Evolutionary conservation across 2,113 vertebrate genomes (phyloP).

Genomic region (Indicator indicator): DNA sequence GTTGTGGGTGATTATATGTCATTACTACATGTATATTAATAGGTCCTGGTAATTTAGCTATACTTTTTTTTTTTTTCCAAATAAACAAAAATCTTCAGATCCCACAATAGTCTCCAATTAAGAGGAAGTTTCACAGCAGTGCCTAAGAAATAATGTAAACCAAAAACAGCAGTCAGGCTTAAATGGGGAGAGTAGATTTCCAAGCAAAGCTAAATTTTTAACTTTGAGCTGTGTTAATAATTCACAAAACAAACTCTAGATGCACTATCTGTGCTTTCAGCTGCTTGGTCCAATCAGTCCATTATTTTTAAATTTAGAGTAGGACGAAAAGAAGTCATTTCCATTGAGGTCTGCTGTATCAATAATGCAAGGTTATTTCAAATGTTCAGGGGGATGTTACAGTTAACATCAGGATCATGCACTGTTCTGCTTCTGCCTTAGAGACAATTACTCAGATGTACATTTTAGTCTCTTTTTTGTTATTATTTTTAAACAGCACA

Average conservation of each 20-base stretch:
- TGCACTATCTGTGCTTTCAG: slow-evolving; percentile 50
- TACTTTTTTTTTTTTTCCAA: slow-evolving; percentile 43
- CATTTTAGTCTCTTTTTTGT: neutral
- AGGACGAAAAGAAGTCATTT: slow-evolving; percentile 14
- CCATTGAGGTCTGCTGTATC: slow-evolving; percentile 7
- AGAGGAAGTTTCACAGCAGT: slow-evolving; percentile 48
- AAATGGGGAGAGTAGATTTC: slow-evolving; percentile 47
- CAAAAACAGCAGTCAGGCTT: slow-evolving; percentile 57
- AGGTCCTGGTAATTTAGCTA: slow-evolving; percentile 53
- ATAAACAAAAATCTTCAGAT: slow-evolving; percentile 69
- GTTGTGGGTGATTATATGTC: slow-evolving; percentile 65
- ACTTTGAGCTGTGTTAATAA: slow-evolving; percentile 54
- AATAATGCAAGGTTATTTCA: slow-evolving; percentile 41
- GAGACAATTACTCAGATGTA: slow-evolving; percentile 29
- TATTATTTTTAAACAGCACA: neutral
- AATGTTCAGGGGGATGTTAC: neutral
- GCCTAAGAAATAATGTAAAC: slow-evolving; percentile 59
- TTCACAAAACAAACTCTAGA: slow-evolving; percentile 54
- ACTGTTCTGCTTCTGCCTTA: neutral
- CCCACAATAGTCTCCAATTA: slow-evolving; percentile 60
- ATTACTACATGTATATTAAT: slow-evolving; percentile 66
- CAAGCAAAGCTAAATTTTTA: slow-evolving; percentile 62
- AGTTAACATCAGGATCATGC: neutral
- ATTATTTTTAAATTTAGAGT: slow-evolving; percentile 51
- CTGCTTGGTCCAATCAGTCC: slow-evolving; percentile 52